These are phyloP conservation scores for Lasioglossum calceatum DNA, from an alignment of 2,888 invertebrate species.

Conservation along the genomic window DNA sequence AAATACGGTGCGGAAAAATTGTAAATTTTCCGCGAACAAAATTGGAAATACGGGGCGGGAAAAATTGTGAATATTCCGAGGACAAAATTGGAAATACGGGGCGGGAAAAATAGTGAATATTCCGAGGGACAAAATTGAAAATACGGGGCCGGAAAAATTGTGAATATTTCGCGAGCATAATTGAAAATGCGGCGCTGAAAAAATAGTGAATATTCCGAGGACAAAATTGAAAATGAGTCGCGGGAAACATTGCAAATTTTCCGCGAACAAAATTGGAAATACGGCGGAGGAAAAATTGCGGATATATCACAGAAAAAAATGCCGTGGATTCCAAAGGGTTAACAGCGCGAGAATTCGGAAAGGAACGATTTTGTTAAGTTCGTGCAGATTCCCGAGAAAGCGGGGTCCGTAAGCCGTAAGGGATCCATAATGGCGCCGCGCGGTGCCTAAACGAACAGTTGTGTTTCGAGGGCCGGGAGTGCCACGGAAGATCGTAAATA, in stretches of 20 bases:
- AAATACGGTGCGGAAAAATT: not conserved
- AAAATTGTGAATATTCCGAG: not conserved
- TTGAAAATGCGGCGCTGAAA: not conserved
- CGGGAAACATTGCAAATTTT: not conserved
- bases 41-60: not conserved
- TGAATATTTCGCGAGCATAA: accelerated
- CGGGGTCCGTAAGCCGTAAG: not conserved
- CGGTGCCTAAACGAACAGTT: not conserved
- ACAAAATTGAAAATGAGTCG: not conserved
- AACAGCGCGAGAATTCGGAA: not conserved
- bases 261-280: not conserved
- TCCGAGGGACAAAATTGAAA: accelerated
- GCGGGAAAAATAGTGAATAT: not conserved
- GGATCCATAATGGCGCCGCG: slow-evolving; percentile 2
- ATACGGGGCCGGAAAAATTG: not conserved
- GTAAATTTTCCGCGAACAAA: accelerated
- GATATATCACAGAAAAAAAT: not conserved
- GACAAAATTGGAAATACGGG: not conserved
- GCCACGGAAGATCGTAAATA: slow-evolving; percentile 29
- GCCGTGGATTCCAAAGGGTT: not conserved
- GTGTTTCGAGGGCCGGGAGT: not conserved
- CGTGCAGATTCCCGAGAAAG: not conserved
- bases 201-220: not conserved
- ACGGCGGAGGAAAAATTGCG: no score
- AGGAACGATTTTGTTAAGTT: not conserved